phyloP scores from a whole-genome alignment of 2,797 vertebrate species.

The Selene dorsalis region DNA sequence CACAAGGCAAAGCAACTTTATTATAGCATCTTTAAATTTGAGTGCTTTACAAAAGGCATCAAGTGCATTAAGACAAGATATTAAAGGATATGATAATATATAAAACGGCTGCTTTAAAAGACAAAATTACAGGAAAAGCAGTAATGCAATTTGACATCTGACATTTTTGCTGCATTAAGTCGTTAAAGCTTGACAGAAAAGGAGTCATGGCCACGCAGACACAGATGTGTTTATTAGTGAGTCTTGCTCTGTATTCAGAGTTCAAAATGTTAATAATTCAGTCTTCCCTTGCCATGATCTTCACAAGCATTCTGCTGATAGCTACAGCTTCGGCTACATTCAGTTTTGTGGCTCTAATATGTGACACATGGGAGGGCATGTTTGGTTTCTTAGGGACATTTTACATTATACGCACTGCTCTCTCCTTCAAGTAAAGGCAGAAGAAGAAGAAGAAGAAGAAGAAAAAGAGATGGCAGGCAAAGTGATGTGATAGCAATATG shows the following conservation, averaged over 20 bases:
- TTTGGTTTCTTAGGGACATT: slow-evolving; percentile 12
- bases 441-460: no score
- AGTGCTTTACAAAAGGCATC: neutral
- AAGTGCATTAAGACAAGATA: neutral
- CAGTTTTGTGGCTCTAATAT: neutral
- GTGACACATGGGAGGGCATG: neutral
- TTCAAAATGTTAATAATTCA: neutral
- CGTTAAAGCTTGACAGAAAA: neutral
- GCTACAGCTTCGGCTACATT: neutral
- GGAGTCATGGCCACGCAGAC: neutral
- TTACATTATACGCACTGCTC: neutral
- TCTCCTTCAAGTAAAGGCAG: neutral
- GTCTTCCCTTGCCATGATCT: neutral
- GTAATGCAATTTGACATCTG: neutral
- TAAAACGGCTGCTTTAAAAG: neutral
- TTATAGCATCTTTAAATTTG: neutral
- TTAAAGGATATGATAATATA: neutral
- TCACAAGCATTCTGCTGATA: neutral
- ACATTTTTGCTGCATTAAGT: slow-evolving; percentile 7
- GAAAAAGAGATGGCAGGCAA: neutral
- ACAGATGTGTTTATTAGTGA: neutral
- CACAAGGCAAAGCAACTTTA: neutral
- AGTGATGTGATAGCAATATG: neutral
- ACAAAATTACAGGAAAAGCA: neutral
- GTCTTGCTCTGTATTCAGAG: neutral